Conservation (phyloP, 2,113 vertebrate genomes). For the Tapirus terrestris region DNA sequence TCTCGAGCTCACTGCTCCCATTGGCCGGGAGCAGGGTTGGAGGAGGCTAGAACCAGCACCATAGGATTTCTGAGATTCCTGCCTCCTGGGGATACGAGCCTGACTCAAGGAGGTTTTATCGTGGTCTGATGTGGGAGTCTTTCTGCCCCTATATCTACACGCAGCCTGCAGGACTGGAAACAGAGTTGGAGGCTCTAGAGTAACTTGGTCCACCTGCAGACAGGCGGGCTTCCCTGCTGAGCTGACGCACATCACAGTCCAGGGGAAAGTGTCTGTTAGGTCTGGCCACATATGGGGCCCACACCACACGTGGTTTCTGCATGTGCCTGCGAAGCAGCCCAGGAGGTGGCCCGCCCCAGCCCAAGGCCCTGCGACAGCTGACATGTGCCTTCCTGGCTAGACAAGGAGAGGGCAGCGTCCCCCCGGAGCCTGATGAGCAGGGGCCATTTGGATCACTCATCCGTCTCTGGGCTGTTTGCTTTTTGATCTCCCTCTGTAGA, state of each 20-base stretch:
- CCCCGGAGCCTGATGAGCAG: fast-evolving
- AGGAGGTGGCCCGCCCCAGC: fast-evolving
- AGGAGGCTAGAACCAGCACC: not conserved
- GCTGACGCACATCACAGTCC: fast-evolving
- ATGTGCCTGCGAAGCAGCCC: fast-evolving
- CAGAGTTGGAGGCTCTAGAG: not conserved
- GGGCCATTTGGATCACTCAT: too few relatives aligned
- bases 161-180: not conserved
- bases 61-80: not conserved
- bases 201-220: too few relatives aligned
- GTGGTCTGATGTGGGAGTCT: constrained; percentile 46
- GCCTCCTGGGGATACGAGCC: not conserved
- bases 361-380: fast-evolving
- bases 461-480: fast-evolving
- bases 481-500: not conserved
- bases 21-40: not conserved
- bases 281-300: not conserved
- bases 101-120: not conserved
- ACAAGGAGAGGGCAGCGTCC: fast-evolving
- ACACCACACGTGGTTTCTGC: not conserved
- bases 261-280: not conserved
- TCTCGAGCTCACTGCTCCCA: not conserved
- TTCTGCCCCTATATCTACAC: not conserved
- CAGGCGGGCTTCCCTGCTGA: not conserved
- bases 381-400: not conserved